Evolutionary conservation across 2,797 vertebrate species (phyloP).

Genomic region (Lacerta agilis): DNA sequence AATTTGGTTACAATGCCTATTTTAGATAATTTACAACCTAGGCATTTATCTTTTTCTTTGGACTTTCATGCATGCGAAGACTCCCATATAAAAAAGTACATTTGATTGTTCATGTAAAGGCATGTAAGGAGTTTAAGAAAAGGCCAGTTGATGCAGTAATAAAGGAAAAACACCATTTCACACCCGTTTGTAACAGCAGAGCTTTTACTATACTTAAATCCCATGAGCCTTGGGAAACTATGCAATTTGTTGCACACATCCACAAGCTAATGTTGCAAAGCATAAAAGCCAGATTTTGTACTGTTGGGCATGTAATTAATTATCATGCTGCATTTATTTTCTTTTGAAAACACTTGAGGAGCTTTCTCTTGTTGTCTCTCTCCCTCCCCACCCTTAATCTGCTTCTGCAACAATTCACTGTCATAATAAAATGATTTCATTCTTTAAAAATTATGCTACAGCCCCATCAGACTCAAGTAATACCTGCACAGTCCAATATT

Average conservation of each 20-base stretch:
- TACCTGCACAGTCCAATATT: not conserved
- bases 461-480: not conserved
- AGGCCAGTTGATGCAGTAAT: slow-evolving; percentile 43
- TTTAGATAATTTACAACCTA: slow-evolving; percentile 4
- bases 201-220: slow-evolving; percentile 49
- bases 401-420: not conserved
- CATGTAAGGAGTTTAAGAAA: slow-evolving; percentile 54
- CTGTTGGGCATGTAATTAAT: not conserved
- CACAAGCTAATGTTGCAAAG: not conserved
- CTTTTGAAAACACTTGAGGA: not conserved
- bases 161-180: slow-evolving; percentile 44
- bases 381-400: not conserved
- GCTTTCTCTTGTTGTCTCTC: not conserved
- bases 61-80: slow-evolving; percentile 40
- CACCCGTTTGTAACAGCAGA: slow-evolving; percentile 51
- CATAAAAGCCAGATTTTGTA: not conserved
- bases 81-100: slow-evolving; percentile 47
- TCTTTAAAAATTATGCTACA: fast-evolving
- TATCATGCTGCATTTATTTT: not conserved
- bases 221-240: slow-evolving; percentile 30
- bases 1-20: not conserved
- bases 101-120: slow-evolving; percentile 62
- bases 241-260: slow-evolving; percentile 32
- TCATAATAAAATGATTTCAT: not conserved
- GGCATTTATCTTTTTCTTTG: slow-evolving; percentile 41